Percentiles rank a stretch among this genome's conserved stretches.
Conservation (phyloP, 2,888 invertebrate species). For the Lepidochrysops patricia region DNA sequence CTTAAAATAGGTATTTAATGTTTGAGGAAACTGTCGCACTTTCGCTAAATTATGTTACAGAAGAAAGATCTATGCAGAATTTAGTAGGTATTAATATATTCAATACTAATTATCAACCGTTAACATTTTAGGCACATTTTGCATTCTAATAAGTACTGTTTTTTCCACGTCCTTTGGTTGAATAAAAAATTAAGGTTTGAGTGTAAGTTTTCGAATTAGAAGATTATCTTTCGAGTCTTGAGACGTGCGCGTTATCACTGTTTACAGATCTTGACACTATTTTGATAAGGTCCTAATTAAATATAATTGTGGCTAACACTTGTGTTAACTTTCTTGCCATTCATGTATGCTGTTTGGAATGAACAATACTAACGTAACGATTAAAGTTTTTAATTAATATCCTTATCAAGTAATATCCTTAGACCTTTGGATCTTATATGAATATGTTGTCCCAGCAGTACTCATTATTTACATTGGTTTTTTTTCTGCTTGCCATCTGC, state of each 20-base stretch:
- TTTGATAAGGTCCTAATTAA: constrained; percentile 50
- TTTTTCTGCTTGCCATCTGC: too few species aligned
- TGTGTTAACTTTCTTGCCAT: neutral
- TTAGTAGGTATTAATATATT: neutral
- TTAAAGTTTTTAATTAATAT: neutral
- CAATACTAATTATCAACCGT: neutral
- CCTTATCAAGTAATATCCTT: too few species aligned
- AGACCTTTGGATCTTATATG: too few species aligned
- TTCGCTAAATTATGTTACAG: neutral
- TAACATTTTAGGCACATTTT: neutral
- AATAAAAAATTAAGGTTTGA: neutral
- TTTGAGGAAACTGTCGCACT: neutral
- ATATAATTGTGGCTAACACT: constrained; percentile 23
- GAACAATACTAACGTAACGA: neutral
- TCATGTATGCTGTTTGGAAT: neutral
- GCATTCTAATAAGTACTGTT: too few species aligned
- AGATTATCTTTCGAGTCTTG: neutral
- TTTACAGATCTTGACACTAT: constrained; percentile 64
- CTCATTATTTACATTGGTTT: too few species aligned
- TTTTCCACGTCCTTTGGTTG: too few species aligned
- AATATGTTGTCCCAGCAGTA: too few species aligned
- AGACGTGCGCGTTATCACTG: constrained; percentile 41
- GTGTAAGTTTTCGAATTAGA: neutral
- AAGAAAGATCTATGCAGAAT: neutral
- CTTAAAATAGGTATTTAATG: too few species aligned